A percentile compares a stretch with the other conserved stretches of the same genome.
phyloP scores from a whole-genome alignment of 2,797 vertebrate genomes.

The Onychomys arenicola region DNA sequence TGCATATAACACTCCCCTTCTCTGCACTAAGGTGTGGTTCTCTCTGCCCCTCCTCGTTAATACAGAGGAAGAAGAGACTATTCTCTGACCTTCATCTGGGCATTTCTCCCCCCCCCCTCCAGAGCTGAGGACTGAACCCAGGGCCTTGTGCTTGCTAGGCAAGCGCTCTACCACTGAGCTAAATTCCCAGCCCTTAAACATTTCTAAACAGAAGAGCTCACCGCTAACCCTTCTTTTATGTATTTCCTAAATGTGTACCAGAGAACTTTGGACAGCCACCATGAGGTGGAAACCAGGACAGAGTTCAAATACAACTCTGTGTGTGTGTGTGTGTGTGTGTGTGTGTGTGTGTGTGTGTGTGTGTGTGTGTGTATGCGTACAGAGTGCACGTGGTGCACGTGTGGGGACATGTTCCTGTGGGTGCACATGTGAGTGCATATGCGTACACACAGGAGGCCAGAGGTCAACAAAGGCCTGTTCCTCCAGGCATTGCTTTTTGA shows the following conservation, averaged over 20 bases:
- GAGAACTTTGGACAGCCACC: not conserved
- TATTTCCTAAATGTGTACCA: not conserved
- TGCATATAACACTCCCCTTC: not conserved
- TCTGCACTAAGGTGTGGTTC: not conserved
- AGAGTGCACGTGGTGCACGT: not conserved
- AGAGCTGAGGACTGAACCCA: too few relatives aligned
- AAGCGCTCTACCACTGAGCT: too few relatives aligned
- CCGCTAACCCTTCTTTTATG: not conserved
- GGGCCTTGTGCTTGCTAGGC: too few relatives aligned
- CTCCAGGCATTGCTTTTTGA: not conserved
- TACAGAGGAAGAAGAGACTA: not conserved
- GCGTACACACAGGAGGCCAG: not conserved
- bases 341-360: accelerated
- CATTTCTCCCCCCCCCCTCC: too few relatives aligned
- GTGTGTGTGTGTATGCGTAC: accelerated
- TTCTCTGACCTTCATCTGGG: not conserved
- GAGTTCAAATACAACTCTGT: not conserved
- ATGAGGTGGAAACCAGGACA: conserved; percentile 17
- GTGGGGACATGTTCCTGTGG: not conserved
- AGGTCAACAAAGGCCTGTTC: not conserved
- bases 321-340: not conserved
- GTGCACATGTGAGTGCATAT: not conserved
- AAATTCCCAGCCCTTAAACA: too few relatives aligned
- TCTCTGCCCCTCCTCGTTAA: not conserved
- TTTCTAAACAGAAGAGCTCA: not conserved